Base-by-base conservation (phyloP, 2,113 vertebrate species). In the Indicator maculatus region DNA sequence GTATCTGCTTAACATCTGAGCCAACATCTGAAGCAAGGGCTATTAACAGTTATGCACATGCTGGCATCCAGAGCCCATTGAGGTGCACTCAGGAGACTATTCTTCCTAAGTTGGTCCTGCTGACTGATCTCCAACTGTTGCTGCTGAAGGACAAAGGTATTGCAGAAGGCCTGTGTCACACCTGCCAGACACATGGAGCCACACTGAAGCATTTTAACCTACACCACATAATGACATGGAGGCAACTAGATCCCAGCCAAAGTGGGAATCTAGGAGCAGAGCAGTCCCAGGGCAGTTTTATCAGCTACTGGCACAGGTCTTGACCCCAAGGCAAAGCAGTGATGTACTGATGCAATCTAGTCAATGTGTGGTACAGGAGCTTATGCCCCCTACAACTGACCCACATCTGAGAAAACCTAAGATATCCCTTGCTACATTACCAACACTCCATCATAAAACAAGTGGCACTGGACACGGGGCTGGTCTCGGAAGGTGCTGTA, bases 31-130 rank as follows among this genome's bases (percentile, higher is more conserved):
- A 50, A 72, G 24, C 38, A 52, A 67, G 58, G 61, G 16, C n/a
- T 15, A 64, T 26, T 45, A 58, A 23, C 0, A 69, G 12, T 0
- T 67, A 70, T 2, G 4, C 31, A 23, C 38, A 59, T 30, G 12
- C 3, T 36, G 56, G 21, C 4, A 66, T n/a, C 12, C 5, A 16
- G 8, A 21, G 16, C 8, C 24, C 58, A 26, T 9, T 31, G 24
- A 70, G 33, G 26, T 23, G 23, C 38, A 7, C 7, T 33, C 31
- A 58, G 73, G 28, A 65, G 28, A 6, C 7, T 30, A 45, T 20
- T 44, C 19, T 44, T 69, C 74, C 61, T 47, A 41, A 41, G 14
- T 1, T 50, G 20, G 7, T 44, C 23, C 55, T 45, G 24, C 4
- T 39, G 39, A 69, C 38, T 16, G n/a, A 86, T 4, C 59, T 93